phyloP scores from a whole-genome alignment of 2,888 invertebrate genomes.

The Quadroppia sp. region DNA sequence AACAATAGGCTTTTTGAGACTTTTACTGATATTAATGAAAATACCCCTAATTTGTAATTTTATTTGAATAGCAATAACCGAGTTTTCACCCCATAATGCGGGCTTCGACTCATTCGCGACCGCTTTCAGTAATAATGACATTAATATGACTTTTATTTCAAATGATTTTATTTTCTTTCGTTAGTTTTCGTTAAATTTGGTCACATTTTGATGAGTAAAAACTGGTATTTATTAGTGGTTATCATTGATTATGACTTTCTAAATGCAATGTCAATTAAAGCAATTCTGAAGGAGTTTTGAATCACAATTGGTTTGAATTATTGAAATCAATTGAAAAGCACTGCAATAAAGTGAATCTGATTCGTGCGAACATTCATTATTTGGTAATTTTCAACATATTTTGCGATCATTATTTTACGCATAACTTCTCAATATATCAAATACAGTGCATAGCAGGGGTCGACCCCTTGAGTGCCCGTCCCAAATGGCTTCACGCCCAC shows the following conservation, averaged over 20 bases:
- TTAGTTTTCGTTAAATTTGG: constrained; percentile 62
- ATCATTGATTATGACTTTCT: not conserved
- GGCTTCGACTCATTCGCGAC: constrained; percentile 77
- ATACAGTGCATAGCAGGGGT: constrained; percentile 54
- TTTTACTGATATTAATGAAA: not conserved
- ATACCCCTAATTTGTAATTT: not conserved
- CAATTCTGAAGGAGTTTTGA: not conserved
- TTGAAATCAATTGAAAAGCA: constrained; percentile 49
- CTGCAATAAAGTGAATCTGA: constrained; percentile 62
- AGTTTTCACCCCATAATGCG: constrained; percentile 62
- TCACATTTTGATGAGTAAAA: constrained; percentile 57
- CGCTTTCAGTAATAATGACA: constrained; percentile 59
- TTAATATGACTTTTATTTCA: not conserved
- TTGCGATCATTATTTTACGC: no score
- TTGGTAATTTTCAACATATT: constrained; percentile 56
- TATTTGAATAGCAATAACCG: not conserved
- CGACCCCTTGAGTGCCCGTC: constrained; percentile 57
- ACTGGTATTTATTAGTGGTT: constrained; percentile 4
- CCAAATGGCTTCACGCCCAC: constrained; percentile 56
- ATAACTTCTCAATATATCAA: constrained; percentile 49
- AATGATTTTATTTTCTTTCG: constrained; percentile 7
- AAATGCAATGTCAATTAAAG: not conserved
- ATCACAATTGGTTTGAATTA: constrained; percentile 42
- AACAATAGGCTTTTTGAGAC: not conserved
- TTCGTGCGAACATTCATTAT: constrained; percentile 59